phyloP scores from a whole-genome alignment of 2,888 invertebrate species.

The Miltochrista miniata region DNA sequence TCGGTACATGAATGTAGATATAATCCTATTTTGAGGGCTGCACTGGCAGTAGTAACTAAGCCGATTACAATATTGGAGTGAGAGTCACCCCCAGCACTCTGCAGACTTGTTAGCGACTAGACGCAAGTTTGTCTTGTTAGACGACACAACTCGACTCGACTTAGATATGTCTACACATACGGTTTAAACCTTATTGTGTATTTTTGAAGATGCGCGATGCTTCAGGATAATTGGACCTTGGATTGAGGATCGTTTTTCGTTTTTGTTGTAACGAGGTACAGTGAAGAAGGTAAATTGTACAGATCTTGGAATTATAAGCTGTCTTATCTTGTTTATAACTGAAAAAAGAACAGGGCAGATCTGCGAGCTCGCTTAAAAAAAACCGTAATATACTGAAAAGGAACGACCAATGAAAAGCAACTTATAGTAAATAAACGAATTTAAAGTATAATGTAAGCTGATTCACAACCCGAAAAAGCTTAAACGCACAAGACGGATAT shows the following conservation, averaged over 20 bases:
- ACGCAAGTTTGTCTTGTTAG: slow-evolving; percentile 68
- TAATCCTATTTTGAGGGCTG: slow-evolving; percentile 44
- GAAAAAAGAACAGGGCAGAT: too few species aligned
- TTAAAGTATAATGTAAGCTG: too few species aligned
- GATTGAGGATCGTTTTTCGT: slow-evolving; percentile 5
- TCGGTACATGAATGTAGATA: slow-evolving; percentile 11
- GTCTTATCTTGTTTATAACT: too few species aligned
- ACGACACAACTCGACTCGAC: slow-evolving; percentile 47
- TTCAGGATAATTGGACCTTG: slow-evolving; percentile 32
- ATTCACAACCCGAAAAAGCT: too few species aligned
- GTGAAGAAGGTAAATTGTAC: neutral
- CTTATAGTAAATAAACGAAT: too few species aligned
- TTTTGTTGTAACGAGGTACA: slow-evolving; percentile 4
- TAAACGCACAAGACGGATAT: too few species aligned
- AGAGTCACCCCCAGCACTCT: slow-evolving; percentile 41
- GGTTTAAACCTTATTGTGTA: slow-evolving; percentile 36
- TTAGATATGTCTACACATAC: slow-evolving; percentile 39
- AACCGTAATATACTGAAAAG: too few species aligned
- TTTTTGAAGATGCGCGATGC: slow-evolving; percentile 25
- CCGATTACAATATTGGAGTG: slow-evolving; percentile 62
- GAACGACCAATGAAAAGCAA: too few species aligned
- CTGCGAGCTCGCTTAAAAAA: too few species aligned
- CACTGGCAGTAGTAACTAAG: slow-evolving; percentile 54
- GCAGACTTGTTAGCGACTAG: slow-evolving; percentile 60
- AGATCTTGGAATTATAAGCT: too few species aligned